These are phyloP conservation scores for Symphodus melops DNA, from an alignment of 2,113 vertebrate species.

Conservation along the genomic window DNA sequence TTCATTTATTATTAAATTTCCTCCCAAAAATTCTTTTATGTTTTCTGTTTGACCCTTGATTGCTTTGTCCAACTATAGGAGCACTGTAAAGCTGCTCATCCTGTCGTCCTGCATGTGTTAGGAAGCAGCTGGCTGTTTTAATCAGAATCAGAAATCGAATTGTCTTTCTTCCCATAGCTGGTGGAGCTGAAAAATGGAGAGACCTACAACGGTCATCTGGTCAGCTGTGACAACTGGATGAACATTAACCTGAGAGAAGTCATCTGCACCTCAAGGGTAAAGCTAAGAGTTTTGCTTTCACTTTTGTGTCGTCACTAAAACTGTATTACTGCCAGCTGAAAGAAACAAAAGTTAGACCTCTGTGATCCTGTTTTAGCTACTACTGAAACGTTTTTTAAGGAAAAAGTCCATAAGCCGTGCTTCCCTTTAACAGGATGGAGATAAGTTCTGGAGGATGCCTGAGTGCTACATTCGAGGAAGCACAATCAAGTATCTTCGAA, in stretches of 20 bases:
- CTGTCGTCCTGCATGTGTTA: background rate
- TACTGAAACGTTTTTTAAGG: too few species aligned
- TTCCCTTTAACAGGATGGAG: slow-evolving; percentile 87
- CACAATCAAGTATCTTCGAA: slow-evolving; percentile 98
- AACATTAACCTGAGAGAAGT: slow-evolving; percentile 98
- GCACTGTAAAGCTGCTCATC: background rate
- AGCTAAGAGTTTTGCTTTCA: slow-evolving; percentile 1
- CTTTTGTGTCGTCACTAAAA: background rate
- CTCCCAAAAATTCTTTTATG: too few species aligned
- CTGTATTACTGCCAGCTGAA: background rate
- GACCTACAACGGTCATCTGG: slow-evolving; percentile 97
- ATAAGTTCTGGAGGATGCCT: slow-evolving; percentile 99
- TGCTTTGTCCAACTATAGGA: too few species aligned
- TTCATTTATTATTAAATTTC: too few species aligned
- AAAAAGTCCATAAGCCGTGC: background rate
- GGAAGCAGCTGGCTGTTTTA: background rate
- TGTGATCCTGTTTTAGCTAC: background rate
- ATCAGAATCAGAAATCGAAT: too few species aligned
- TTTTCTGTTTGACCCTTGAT: too few species aligned
- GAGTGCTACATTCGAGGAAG: slow-evolving; percentile 98
- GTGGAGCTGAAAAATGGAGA: slow-evolving; percentile 98
- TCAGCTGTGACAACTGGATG: slow-evolving; percentile 99
- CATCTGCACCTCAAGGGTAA: slow-evolving; percentile 96
- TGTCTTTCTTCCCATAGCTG: slow-evolving; percentile 79
- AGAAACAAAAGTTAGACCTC: background rate